These are phyloP conservation scores for Cheilosia urbana DNA, from an alignment of 2,888 invertebrate species.

Conservation along the genomic window DNA sequence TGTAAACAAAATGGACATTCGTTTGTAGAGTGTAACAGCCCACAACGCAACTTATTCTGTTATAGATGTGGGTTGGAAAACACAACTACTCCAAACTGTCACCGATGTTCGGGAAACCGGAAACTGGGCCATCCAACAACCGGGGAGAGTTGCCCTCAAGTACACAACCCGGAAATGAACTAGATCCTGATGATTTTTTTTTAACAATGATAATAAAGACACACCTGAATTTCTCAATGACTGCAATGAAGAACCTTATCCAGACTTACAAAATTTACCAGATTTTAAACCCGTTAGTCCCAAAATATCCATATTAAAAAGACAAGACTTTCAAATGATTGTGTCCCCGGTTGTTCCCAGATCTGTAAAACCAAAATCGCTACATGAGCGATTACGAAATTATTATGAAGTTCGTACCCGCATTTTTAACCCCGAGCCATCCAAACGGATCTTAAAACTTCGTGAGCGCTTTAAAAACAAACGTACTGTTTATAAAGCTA, in stretches of 20 bases:
- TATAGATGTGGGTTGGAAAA: no score
- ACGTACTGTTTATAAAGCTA: conserved; percentile 1
- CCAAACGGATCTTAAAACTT: not conserved
- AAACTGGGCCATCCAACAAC: not conserved
- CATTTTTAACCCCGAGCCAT: not conserved
- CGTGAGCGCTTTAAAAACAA: conserved; percentile 1
- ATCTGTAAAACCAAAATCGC: not conserved
- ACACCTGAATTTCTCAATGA: no score
- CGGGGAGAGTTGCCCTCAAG: not conserved
- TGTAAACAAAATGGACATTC: not conserved
- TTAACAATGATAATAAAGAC: no score
- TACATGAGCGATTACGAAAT: conserved; percentile 9
- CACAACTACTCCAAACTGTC: not conserved
- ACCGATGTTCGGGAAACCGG: not conserved
- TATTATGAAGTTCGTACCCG: conserved; percentile 9
- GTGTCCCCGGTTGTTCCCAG: not conserved
- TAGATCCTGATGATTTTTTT: no score
- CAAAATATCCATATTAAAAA: not conserved
- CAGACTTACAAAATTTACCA: no score
- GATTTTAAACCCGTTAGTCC: no score
- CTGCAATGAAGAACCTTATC: no score
- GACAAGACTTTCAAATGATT: not conserved
- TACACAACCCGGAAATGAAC: not conserved
- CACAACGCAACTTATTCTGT: no score
- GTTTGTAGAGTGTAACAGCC: not conserved